Evolutionary conservation across 2,113 vertebrate genomes (phyloP).

Genomic region (Pachypanchax playfairii): DNA sequence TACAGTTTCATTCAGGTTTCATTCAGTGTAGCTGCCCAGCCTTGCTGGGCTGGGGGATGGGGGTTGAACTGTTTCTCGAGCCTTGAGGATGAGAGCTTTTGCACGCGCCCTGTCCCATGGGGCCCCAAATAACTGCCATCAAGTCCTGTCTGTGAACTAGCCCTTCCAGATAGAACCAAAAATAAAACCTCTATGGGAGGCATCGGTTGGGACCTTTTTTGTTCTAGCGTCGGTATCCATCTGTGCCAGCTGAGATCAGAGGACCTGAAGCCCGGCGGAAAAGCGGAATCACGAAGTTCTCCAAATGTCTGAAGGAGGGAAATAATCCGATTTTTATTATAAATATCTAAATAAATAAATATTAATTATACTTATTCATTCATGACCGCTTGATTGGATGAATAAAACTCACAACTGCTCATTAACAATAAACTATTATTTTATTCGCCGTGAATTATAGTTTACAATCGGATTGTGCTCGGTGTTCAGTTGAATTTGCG

Average conservation of each 20-base stretch:
- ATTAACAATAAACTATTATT: too few relatives aligned
- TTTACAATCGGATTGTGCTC: too few relatives aligned
- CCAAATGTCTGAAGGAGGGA: neutral
- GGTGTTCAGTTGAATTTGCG: too few relatives aligned
- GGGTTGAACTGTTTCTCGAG: slow-evolving; percentile 3
- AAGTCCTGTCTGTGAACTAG: slow-evolving; percentile 58
- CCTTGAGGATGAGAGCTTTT: slow-evolving; percentile 43
- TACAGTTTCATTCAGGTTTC: too few relatives aligned
- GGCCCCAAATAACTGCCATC: slow-evolving; percentile 73
- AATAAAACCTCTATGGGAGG: slow-evolving; percentile 39
- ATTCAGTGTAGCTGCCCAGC: slow-evolving; percentile 42
- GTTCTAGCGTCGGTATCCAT: slow-evolving; percentile 76
- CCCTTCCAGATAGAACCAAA: slow-evolving; percentile 38
- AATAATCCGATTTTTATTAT: too few relatives aligned
- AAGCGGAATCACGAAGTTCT: too few relatives aligned
- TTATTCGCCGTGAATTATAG: too few relatives aligned
- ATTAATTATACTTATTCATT: too few relatives aligned
- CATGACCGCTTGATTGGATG: too few relatives aligned
- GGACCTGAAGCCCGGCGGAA: too few relatives aligned
- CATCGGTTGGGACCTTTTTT: slow-evolving; percentile 74
- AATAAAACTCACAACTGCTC: too few relatives aligned
- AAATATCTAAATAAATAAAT: too few relatives aligned
- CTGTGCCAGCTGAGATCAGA: slow-evolving; percentile 68
- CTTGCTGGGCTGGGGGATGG: slow-evolving; percentile 11
- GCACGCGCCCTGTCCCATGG: slow-evolving; percentile 72